Conservation (phyloP, 2,113 vertebrate genomes). For the Psilopsiagon aymara region DNA sequence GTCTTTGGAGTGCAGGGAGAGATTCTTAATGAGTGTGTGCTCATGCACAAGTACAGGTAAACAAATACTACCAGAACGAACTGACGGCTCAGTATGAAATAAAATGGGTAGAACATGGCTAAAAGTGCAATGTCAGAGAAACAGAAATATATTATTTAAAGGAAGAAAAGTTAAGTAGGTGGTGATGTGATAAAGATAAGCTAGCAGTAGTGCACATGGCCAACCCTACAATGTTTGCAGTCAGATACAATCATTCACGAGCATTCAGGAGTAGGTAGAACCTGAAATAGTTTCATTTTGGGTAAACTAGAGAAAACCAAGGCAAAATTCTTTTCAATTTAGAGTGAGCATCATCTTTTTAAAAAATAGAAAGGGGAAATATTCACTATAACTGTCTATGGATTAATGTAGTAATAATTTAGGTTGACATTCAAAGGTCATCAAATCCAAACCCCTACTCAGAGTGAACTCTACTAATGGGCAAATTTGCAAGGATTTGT, state of each 20-base stretch:
- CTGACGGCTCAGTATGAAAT: neutral
- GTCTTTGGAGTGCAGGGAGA: neutral
- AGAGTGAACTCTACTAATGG: neutral
- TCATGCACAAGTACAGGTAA: neutral
- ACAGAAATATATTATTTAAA: neutral
- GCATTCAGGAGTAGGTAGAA: neutral
- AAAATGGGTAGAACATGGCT: neutral
- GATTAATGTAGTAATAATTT: neutral
- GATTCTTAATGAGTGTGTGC: neutral
- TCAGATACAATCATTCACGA: neutral
- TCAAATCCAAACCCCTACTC: neutral
- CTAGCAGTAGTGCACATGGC: neutral
- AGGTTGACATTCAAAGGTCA: neutral
- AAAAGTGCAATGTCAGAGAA: neutral
- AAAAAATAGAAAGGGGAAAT: neutral
- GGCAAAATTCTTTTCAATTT: neutral
- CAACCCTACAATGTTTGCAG: neutral
- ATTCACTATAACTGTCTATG: neutral
- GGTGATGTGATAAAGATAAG: neutral
- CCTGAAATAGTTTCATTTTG: neutral
- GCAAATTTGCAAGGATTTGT: neutral
- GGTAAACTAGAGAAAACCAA: neutral
- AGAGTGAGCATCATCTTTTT: neutral
- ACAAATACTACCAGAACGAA: neutral
- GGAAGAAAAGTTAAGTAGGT: neutral